Base-by-base conservation (phyloP, 2,888 invertebrate genomes). In the Lysandra coridon region DNA sequence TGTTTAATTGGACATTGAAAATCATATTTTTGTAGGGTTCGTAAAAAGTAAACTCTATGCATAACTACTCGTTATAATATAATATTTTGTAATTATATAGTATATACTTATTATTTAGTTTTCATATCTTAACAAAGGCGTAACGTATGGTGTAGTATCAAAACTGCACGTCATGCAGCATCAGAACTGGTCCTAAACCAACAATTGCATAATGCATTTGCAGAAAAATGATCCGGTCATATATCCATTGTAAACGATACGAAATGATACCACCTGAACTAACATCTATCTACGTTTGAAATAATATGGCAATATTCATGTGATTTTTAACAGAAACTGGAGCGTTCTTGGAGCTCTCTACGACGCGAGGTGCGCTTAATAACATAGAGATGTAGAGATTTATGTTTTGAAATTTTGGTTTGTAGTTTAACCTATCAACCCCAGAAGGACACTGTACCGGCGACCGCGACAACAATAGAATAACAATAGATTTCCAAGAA, bases 151-250 rank as follows among this genome's bases (percentile, higher is more conserved):
- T 73, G 37, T 33, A 44, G 49, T 73, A 73, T 78, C 40, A 37
- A 49, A 76, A 78, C 40, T 23, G 73, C 53, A 37, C 23, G 73
- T 57, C 73, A 74, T 49, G 3, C n/a, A 40, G 79, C 78, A 78
- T 80, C 73, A 79, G 75, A 49, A 82, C 79, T 80, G 83, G 81
- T 77, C 80, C 93, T 92, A 91, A 91, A 84, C 86, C 92, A 93
- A 93, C 90, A 80, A 83, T 92, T 92, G 91, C 90, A 90, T 89
- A 92, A 92, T 85, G 87, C 86, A 85, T 87, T 88, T 88, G 84
- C 87, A 89, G 92, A 92, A 92, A 93, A 91, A 91, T 91, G 89
- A 93, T 91, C 86, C 81, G 84, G 85, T 85, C 84, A 86, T 86
- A 87, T 86, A 88, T 80, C 81, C 88, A 86, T 82, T 84, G 84